Base-by-base conservation (phyloP, 2,797 vertebrate genomes). In the Sarcoramphus papa region DNA sequence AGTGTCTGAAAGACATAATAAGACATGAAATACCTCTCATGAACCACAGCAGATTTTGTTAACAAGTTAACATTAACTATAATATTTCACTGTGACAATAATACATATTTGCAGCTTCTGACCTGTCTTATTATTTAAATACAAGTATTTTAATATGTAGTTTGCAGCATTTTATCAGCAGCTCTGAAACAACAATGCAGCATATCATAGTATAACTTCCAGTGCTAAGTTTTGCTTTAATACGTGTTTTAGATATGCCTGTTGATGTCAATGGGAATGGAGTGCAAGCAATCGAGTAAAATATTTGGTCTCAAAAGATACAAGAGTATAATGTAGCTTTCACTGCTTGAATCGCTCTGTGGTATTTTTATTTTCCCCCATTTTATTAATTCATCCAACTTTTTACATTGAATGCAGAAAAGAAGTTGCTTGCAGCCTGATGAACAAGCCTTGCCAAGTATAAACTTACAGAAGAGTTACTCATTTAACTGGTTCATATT, bases 401-500 rank as follows among this genome's bases (percentile, higher is more conserved):
- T 88, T 90, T 40, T 79, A 35, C 56, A 85, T 14, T 86, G 63
- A 90, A 92, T 37, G 33, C 43, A 93, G 74, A 67, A 95, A 78
- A 85, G 12, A 50, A 81, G 43, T 92, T 92, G 43, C 50, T 92
- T 90, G 59, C 59, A n/a, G 85, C 82, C 83, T 95, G 94, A 97
- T 92, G 87, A 97, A 81, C 64, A 76, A 88, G 15, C 40, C 48
- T 93, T 92, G 90, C 70, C 90, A 96, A 90, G 40, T 82, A 65
- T 59, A 93, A 90, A 78, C 51, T 95, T 69, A 92, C 37, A 54
- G 83, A 82, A 88, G 59, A 92, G 59, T 96, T 96, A 90, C 82
- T 95, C 88, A 88, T 94, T 94, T 95, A 88, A 76, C 90, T 85
- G 77, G 43, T 86, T 93, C 47, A 67, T 85, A 92, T 73, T 92